Base-by-base conservation (phyloP, 2,888 invertebrate species). In the Sympetrum striolatum region DNA sequence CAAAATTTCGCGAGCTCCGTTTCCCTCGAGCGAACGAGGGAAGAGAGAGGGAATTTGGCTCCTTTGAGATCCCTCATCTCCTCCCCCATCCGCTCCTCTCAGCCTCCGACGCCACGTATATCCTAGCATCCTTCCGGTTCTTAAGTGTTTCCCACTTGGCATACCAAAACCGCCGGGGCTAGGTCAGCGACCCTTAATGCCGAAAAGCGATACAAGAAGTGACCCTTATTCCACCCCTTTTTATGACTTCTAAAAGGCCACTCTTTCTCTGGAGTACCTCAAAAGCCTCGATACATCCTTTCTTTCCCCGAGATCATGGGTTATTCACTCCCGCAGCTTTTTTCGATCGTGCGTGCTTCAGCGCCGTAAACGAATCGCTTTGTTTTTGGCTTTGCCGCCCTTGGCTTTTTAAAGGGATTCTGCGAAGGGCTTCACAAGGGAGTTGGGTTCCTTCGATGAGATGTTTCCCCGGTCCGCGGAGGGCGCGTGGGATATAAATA, bases 131-230 rank as follows among this genome's bases (percentile, higher is more conserved):
- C 37, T 86, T 86, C 86, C 60, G 86, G 60, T n/a, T 86, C 86
- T 60, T 35, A 37, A 37, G 82, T 53, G 37, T 60, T 86, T 37
- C 86, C 86, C 86, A 60, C 35, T 86, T 60, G 86, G 86, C 86
- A 86, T 86, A 37, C 60, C 60, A 37, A 37, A 39, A 37, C 86
- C 58, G 35, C 86, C 60, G 86, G 86, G 60, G 86, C 39, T 31
- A 37, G 86, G 82, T 82, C 82, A 60, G 82, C 82, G 82, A 82
- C 82, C 86, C 86, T 37, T 60, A 60, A 48, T 82, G 53, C 86
- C 60, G 58, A 82, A 82, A 58, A 82, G n/a, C 60, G 60, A 35
- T 53, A 35, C 80, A 80, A 80, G 80, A 79, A 73, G 73, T 73
- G 31, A 58, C 58, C 35, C 86, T 60, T n/a, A 22, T 37, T 60